Base-by-base conservation (phyloP, 2,113 vertebrate genomes). In the Pipra filicauda region DNA sequence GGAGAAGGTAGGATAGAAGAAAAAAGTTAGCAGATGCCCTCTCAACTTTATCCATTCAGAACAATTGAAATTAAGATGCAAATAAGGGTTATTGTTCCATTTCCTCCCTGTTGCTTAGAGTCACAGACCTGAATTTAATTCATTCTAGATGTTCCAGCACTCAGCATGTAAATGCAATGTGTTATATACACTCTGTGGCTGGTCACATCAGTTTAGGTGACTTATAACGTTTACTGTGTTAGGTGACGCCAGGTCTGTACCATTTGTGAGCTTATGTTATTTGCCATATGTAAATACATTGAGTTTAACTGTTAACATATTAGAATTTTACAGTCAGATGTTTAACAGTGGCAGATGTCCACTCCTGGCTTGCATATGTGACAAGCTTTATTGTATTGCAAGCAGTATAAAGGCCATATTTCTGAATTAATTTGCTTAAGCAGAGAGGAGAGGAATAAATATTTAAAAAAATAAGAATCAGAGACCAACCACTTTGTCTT, bases 261-360 rank as follows among this genome's bases (percentile, higher is more conserved):
- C 48, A 43, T 93, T 84, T 91, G 54, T 84, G 31, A 93, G 37
- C 37, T 92, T 84, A 58, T 57, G 73, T 86, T 88, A 85, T 95
- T 92, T 81, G 43, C 6, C 8, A 17, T 75, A 78, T 9, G 19
- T 77, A 85, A 93, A 88, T 88, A 83, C 1, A 0, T 48, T n/a
- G 9, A 5, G 12, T 91, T 85, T 80, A 85, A 55, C 64, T 67
- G 67, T 65, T 93, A 64, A n/a, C 48, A n/a, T 3, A 2, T 74
- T 52, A 65, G 57, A 93, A 91, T 71, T 86, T 73, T 70, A 62
- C 7, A 86, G 41, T 51, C 59, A 88, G 28, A 3, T n/a, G 31
- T 76, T 80, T 62, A 80, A 77, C 46, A 43, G 23, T 9, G 17
- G 48, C 51, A 80, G 27, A 71, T 67, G 27, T 8, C 5, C 30